Percentiles rank a stretch among this genome's conserved stretches.
Conservation (phyloP, 2,113 vertebrate species). For the Hippocampus comes region DNA sequence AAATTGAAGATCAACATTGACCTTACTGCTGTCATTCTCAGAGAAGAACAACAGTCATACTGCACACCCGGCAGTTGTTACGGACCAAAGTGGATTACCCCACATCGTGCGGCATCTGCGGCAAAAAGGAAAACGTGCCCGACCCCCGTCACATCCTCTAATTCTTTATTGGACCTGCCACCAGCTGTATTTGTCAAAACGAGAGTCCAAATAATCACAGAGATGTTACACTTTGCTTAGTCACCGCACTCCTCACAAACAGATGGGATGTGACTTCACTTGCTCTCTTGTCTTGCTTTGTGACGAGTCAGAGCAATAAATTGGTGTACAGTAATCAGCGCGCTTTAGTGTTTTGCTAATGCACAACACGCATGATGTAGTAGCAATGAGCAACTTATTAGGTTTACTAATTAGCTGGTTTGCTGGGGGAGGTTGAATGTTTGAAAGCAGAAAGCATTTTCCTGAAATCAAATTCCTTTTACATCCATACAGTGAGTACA, state of each 20-base stretch:
- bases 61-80: neutral
- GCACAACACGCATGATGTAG: conserved; percentile 1
- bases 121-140: no score
- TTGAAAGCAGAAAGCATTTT: conserved; percentile 20
- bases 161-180: conserved; percentile 22
- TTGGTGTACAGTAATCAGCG: conserved; percentile 23
- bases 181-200: conserved; percentile 57
- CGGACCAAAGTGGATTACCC: neutral
- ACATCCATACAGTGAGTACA: conserved; percentile 10
- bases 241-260: conserved; percentile 28
- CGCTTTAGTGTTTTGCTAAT: neutral
- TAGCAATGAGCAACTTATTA: conserved; percentile 42
- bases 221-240: conserved; percentile 17
- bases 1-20: neutral
- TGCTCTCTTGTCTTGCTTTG: neutral
- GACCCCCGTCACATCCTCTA: neutral
- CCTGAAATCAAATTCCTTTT: neutral
- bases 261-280: neutral
- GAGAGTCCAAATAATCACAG: conserved; percentile 25
- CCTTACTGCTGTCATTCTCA: neutral
- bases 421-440: conserved; percentile 18
- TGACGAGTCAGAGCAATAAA: neutral
- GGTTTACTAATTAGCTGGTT: conserved; percentile 39
- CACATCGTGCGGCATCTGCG: neutral
- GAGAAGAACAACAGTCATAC: neutral